Base-by-base conservation (phyloP, 2,888 invertebrate species). In the Apamea anceps region DNA sequence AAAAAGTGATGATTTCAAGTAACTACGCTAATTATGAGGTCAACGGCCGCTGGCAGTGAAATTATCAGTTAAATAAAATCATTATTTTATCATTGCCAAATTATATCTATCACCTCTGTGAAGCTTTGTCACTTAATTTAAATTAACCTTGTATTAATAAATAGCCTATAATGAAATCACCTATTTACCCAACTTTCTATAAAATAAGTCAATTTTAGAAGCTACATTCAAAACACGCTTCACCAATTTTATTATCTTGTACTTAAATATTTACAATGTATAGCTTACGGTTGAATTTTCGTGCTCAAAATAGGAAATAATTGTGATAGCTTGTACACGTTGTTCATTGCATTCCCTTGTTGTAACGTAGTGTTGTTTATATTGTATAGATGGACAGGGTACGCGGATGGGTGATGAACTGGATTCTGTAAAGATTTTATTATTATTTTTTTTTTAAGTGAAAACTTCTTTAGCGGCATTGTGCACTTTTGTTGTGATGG, bases 221-320 rank as follows among this genome's bases (percentile, higher is more conserved):
- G 71, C 71, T 84, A 65, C 0, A 54, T 54, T 76, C 42, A 45
- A 60, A 74, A 25, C 63, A 72, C 25, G 76, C 54, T 68, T 54
- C 71, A 79, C 37, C 45, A 84, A 71, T 15, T 15, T 48, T 48
- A 48, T 6, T 18, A 18, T 32, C 5, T 48, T 63, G 79, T 88
- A 88, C 84, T 87, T 84, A 84, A 82, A 66, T 63, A 42, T 77
- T 77, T 65, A 66, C 62, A 74, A 45, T 25, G 57, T 70, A 72
- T 75, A 79, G 77, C 75, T 84, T 79, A 75, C 18, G 60, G 78
- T 81, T 86, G 75, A 82, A 75, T 80, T 87, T 88, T 85, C 42
- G 82, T 90, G 92, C 92, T 92, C 92, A 92, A 92, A 72, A 88
- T 88, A 89, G 84, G 87, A 77, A 88, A 88, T 81, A 80, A 89